Evolutionary conservation across 2,113 vertebrate genomes (phyloP).

Genomic region (Nycticebus coucang): DNA sequence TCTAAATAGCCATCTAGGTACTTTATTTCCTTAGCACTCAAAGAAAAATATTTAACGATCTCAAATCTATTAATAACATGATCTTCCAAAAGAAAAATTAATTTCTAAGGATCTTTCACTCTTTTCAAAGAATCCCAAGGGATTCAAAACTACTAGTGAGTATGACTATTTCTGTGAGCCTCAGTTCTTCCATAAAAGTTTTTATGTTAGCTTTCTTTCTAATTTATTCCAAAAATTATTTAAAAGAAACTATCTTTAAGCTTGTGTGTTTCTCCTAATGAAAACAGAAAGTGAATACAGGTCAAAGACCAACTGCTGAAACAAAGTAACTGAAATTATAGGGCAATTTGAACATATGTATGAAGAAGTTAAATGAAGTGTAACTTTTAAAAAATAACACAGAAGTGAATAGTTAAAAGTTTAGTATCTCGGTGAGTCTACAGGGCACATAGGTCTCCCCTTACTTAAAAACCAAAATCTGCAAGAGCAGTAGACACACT

Average conservation of each 20-base stretch:
- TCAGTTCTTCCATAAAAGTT: not conserved
- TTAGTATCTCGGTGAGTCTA: conserved; percentile 69
- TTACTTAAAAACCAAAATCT: conserved; percentile 77
- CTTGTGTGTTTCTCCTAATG: conserved; percentile 63
- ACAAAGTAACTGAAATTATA: conserved; percentile 68
- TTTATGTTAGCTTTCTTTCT: conserved; percentile 2
- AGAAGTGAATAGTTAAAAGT: conserved; percentile 60
- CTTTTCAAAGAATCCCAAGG: conserved; percentile 48
- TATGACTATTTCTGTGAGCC: not conserved
- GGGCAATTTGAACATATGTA: conserved; percentile 66
- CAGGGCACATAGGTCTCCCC: conserved; percentile 84
- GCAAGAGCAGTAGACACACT: conserved; percentile 80
- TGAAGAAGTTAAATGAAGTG: conserved; percentile 71
- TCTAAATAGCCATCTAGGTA: conserved; percentile 7
- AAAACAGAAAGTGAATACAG: conserved; percentile 75
- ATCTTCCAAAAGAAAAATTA: conserved; percentile 40
- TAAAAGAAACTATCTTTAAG: not conserved
- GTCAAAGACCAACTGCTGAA: conserved; percentile 84
- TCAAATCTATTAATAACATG: conserved; percentile 30
- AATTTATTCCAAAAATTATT: conserved; percentile 46
- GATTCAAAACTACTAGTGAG: conserved; percentile 22
- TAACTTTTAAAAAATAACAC: conserved; percentile 34
- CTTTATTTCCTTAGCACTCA: conserved; percentile 34
- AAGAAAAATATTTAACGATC: conserved; percentile 4
- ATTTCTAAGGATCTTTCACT: conserved; percentile 27